Evolutionary conservation across 2,888 invertebrate species (phyloP).

Genomic region (Fragum whitleyi): DNA sequence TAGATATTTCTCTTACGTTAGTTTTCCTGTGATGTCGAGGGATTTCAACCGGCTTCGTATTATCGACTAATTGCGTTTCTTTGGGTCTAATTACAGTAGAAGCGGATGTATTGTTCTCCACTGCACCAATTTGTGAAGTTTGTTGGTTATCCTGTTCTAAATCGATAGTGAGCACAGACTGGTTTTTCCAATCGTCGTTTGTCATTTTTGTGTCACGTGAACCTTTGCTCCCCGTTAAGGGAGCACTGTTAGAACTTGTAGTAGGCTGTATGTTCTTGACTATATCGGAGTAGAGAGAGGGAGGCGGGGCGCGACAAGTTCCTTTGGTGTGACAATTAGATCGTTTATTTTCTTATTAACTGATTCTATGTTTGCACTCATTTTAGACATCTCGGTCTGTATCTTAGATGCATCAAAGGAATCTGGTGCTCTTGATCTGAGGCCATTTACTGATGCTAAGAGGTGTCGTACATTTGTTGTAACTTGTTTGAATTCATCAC

Average conservation of each 20-base stretch:
- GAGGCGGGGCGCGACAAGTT: background rate
- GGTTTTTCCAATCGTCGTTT: background rate
- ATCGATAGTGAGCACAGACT: background rate
- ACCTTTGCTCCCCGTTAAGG: background rate
- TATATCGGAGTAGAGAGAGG: background rate
- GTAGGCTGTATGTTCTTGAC: background rate
- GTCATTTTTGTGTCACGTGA: background rate
- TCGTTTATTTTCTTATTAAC: background rate
- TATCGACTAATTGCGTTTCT: background rate
- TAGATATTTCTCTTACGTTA: background rate
- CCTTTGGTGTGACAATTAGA: background rate
- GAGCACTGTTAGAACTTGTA: background rate
- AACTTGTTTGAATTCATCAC: background rate
- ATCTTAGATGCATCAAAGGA: background rate
- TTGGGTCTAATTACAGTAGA: background rate
- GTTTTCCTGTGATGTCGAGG: background rate
- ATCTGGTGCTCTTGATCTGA: background rate
- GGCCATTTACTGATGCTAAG: background rate
- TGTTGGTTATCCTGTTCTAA: background rate
- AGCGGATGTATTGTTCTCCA: no score
- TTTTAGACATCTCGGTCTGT: background rate
- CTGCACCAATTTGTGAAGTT: no score
- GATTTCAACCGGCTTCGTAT: background rate
- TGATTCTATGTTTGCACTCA: background rate
- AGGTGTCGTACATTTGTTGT: background rate